These are phyloP conservation scores for Micrasema minimum DNA, from an alignment of 1,140 invertebrate genomes.

Conservation along the genomic window DNA sequence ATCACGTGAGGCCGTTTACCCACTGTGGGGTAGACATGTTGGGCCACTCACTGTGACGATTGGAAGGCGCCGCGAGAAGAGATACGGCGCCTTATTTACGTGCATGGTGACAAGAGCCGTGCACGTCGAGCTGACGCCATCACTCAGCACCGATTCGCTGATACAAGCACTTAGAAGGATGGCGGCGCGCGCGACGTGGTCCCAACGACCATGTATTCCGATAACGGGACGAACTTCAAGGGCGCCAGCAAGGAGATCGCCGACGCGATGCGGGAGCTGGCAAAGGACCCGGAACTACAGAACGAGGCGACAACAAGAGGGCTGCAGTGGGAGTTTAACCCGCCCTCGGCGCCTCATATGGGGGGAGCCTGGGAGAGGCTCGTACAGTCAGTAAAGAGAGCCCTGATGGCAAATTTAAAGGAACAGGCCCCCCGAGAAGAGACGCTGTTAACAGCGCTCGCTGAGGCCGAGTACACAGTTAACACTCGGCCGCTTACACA, in stretches of 20 bases:
- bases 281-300: neutral
- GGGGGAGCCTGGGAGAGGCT: constrained; percentile 61
- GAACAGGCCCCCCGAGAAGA: constrained; percentile 52
- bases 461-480: constrained; percentile 43
- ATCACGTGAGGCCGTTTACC: constrained; percentile 1
- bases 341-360: constrained; percentile 56
- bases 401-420: constrained; percentile 46
- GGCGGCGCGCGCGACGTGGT: neutral
- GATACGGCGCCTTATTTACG: neutral
- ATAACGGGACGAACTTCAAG: constrained; percentile 7
- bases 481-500: constrained; percentile 51
- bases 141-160: neutral
- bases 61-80: neutral
- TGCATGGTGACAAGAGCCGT: neutral
- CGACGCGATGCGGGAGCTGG: neutral
- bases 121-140: neutral
- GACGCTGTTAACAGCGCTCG: constrained; percentile 46
- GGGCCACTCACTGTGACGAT: neutral
- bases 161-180: neutral
- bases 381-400: constrained; percentile 57
- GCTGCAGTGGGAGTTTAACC: neutral
- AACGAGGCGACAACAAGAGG: neutral
- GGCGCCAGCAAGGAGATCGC: neutral
- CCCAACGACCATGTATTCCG: neutral
- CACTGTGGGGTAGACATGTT: constrained; percentile 7